Evolutionary conservation across 2,113 vertebrate species (phyloP).

Genomic region (Pygoscelis antarcticus): DNA sequence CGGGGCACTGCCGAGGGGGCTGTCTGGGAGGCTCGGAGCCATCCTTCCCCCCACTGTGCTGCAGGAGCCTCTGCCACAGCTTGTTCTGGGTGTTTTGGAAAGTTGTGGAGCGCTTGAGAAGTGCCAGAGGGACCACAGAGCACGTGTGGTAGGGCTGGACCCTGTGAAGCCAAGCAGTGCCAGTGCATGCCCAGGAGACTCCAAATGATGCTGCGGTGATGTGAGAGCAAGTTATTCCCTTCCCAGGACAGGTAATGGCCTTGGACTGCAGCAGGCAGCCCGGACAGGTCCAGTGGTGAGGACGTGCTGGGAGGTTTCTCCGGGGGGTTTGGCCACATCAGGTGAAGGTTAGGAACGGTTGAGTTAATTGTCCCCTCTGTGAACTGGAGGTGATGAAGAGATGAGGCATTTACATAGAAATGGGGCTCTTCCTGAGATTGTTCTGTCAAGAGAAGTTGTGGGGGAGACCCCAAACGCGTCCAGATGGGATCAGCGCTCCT

Average conservation of each 20-base stretch:
- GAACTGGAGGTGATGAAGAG: neutral
- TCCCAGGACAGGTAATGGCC: neutral
- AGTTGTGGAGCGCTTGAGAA: accelerated
- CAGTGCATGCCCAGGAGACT: accelerated
- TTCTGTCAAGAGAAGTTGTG: neutral
- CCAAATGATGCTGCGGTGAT: neutral
- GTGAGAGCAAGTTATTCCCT: neutral
- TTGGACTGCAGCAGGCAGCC: neutral
- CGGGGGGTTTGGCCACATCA: neutral
- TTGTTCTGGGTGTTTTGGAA: neutral
- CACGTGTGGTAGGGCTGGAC: neutral
- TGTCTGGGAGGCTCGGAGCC: neutral
- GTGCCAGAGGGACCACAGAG: neutral
- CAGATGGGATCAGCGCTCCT: neutral
- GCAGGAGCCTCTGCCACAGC: neutral
- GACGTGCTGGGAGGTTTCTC: neutral
- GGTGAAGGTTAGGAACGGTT: accelerated
- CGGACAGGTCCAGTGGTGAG: neutral
- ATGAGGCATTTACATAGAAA: neutral
- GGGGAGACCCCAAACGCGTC: accelerated
- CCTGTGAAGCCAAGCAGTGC: neutral
- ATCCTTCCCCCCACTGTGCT: neutral
- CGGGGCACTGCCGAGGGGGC: accelerated
- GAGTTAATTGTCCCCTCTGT: neutral
- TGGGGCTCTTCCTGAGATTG: neutral